Percentiles rank a stretch among this genome's conserved stretches.
Evolutionary conservation across 2,113 vertebrate species (phyloP).

Genomic region (Maccullochella peelii): DNA sequence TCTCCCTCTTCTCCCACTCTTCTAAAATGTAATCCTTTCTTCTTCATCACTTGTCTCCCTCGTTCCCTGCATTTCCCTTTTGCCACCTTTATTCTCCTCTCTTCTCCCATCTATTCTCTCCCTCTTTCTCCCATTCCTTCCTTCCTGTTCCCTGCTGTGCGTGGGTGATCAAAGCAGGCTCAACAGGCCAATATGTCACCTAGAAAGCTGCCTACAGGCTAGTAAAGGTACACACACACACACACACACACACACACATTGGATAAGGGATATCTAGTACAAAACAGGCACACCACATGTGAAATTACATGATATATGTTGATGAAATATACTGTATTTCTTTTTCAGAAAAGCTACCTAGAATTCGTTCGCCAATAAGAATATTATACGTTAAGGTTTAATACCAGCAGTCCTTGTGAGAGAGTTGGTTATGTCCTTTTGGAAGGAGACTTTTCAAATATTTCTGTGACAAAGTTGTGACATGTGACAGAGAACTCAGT

Average conservation of each 20-base stretch:
- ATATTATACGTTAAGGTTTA: neutral
- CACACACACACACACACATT: constrained; percentile 10
- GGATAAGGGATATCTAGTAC: neutral
- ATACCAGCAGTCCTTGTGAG: neutral
- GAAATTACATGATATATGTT: neutral
- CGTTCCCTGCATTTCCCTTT: neutral
- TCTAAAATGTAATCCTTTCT: constrained; percentile 23
- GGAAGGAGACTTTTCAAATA: neutral
- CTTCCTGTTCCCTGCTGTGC: constrained; percentile 54
- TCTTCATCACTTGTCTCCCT: neutral
- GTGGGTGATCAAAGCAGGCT: constrained; percentile 65
- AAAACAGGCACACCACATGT: constrained; percentile 15
- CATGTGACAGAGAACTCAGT: neutral
- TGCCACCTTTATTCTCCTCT: constrained; percentile 17
- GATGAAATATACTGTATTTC: neutral
- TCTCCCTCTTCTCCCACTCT: neutral
- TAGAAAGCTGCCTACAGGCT: constrained; percentile 56
- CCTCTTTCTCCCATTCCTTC: constrained; percentile 27
- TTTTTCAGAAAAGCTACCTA: neutral
- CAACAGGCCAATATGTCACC: constrained; percentile 66
- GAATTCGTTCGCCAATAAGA: neutral
- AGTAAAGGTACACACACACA: constrained; percentile 27
- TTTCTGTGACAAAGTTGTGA: neutral
- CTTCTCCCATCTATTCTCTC: constrained; percentile 19
- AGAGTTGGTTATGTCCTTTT: neutral